Evolutionary conservation across 2,888 invertebrate species (phyloP), one percentile per base, ranked within the genome.

Genomic region (Oxyscelio sp.): DNA sequence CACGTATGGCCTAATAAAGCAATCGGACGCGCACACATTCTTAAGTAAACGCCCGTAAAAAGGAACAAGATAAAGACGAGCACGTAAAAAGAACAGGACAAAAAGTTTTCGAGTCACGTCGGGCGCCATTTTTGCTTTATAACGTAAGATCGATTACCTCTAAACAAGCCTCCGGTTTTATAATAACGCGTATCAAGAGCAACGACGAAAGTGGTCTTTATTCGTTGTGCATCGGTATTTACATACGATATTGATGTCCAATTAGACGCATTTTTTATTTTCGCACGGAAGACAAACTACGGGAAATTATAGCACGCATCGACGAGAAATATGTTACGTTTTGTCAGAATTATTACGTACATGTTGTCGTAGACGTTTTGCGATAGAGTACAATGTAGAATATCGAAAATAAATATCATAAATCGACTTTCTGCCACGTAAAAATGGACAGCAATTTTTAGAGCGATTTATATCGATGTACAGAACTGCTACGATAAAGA

Each of bases 81-180:
- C 2, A n/a, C 4, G 2, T 4, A 40, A 40, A 40, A 40, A 40
- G 40, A 40, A 13, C 2, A 50, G 21, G 40, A 2, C 27, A n/a
- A 50, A 19, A 66, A 77, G 15, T 15, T 40, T 58, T 38, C 38
- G 17, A 78, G 59, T 78, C 77, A 78, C 61, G 61, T 59, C 31
- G 43, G 15, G n/a, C 45, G 61, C 50, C 50, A 73, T 73, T 78
- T 63, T 63, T 54, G 52, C 70, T 63, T 40, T 59, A 78, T 78
- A 78, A 78, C 22, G 70, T 22, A 19, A 43, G 71, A 79, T 79
- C 79, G 65, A 71, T 79, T 79, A 58, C 65, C 48, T 27, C 24
- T 71, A 65, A 79, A 65, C 71, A 71, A 56, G 48, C 63, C 48
- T 56, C 63, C 31, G 24, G 63, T 48, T 78, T 58, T 75, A 24